phyloP scores from a whole-genome alignment of 2,113 vertebrate species.

The Halcyon malimbica region DNA sequence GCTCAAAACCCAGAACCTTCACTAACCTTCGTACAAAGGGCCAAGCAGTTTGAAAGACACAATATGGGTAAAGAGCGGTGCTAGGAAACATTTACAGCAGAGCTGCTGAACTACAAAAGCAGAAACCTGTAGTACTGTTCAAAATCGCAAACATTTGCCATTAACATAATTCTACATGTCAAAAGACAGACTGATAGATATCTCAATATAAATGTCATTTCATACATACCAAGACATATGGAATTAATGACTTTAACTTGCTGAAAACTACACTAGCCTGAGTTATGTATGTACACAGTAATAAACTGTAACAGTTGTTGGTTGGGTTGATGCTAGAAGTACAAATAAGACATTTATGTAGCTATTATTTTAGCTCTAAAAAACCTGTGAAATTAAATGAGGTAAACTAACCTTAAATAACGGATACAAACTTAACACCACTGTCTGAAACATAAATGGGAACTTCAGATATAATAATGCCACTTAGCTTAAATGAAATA shows the following conservation, averaged over 20 bases:
- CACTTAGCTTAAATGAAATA: neutral
- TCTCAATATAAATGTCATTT: neutral
- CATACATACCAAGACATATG: neutral
- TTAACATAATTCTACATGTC: neutral
- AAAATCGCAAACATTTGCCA: neutral
- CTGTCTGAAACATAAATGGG: neutral
- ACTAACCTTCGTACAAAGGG: neutral
- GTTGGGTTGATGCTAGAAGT: neutral
- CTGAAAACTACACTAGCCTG: neutral
- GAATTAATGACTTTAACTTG: neutral
- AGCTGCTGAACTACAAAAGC: neutral
- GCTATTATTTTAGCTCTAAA: neutral
- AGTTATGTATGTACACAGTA: neutral
- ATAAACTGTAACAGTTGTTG: neutral
- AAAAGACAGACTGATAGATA: neutral
- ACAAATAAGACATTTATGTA: neutral
- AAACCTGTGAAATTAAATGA: neutral
- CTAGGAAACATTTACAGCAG: neutral
- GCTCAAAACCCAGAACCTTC: neutral
- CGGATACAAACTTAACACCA: neutral
- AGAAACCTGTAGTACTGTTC: neutral
- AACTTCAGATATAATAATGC: neutral
- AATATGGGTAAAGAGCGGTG: neutral
- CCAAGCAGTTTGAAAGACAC: neutral
- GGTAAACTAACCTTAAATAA: conserved; percentile 10